A percentile compares a stretch with the other conserved stretches of the same genome.
These are phyloP conservation scores for Drosophila dunni DNA, from an alignment of 1,140 invertebrate genomes.

Conservation along the genomic window DNA sequence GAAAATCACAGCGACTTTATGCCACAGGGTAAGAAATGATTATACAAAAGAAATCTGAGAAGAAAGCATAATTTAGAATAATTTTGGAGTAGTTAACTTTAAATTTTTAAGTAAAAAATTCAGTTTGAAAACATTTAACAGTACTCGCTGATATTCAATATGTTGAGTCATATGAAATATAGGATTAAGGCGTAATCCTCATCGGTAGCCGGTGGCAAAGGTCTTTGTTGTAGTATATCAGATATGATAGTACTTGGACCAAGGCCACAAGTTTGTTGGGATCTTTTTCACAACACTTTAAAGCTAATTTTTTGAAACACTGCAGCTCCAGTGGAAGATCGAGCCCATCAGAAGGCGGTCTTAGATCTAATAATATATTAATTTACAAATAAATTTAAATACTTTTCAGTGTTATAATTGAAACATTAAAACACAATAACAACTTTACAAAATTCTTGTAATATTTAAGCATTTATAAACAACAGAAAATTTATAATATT, in stretches of 20 bases:
- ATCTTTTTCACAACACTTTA: neutral
- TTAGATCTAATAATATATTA: no score
- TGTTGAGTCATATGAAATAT: no score
- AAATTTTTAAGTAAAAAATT: no score
- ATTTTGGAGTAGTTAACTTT: no score
- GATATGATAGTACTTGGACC: neutral
- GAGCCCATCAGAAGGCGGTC: neutral
- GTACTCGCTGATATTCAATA: no score
- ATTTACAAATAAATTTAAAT: no score
- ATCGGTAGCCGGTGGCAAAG: neutral
- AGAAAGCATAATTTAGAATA: no score
- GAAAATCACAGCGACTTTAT: neutral
- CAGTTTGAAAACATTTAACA: no score
- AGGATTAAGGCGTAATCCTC: neutral
- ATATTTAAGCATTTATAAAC: neutral
- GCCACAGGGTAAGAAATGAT: neutral
- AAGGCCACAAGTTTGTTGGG: neutral
- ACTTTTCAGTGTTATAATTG: no score
- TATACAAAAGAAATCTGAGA: neutral
- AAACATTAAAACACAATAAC: neutral
- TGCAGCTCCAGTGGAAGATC: neutral
- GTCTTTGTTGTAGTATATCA: neutral
- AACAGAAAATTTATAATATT: no score
- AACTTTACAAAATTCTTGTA: neutral
- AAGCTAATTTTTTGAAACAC: neutral